Conservation (phyloP, 2,797 vertebrate genomes). For the Epinephelus coioides region DNA sequence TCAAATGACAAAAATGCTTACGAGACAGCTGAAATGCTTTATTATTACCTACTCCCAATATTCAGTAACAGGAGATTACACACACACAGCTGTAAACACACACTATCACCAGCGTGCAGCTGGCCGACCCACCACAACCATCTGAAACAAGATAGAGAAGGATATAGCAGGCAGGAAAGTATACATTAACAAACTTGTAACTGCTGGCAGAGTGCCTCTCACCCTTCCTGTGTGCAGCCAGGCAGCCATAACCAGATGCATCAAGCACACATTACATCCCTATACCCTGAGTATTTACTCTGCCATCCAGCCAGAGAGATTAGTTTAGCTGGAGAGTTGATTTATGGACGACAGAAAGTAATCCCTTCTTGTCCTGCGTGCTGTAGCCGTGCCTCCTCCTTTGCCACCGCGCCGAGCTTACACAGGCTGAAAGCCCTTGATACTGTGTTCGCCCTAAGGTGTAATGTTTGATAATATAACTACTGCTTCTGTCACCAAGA, state of each 20-base stretch:
- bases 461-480: conserved; percentile 99
- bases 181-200: conserved; percentile 86
- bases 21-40: conserved; percentile 25
- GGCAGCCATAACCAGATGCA: conserved; percentile 79
- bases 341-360: conserved; percentile 95
- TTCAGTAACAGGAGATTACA: conserved; percentile 29
- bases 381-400: conserved; percentile 87
- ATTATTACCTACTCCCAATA: conserved; percentile 19
- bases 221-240: conserved; percentile 64
- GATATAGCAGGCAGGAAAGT: conserved; percentile 62
- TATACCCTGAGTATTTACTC: conserved; percentile 86
- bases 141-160: conserved; percentile 74
- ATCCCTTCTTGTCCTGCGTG: conserved; percentile 89
- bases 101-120: conserved; percentile 36
- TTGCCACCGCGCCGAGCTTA: conserved; percentile 78
- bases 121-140: conserved; percentile 43
- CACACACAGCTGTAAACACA: conserved; percentile 25
- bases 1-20: conserved; percentile 13
- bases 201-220: conserved; percentile 71
- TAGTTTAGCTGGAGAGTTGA: conserved; percentile 92
- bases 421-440: conserved; percentile 88
- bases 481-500: conserved; percentile 94
- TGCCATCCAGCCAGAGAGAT: conserved; percentile 90
- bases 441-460: conserved; percentile 95
- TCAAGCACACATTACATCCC: conserved; percentile 81